A percentile compares a stretch with the other conserved stretches of the same genome.
Conservation (phyloP, 53 echinoderm and acorn worm species). For the Holothuria leucospilota region DNA sequence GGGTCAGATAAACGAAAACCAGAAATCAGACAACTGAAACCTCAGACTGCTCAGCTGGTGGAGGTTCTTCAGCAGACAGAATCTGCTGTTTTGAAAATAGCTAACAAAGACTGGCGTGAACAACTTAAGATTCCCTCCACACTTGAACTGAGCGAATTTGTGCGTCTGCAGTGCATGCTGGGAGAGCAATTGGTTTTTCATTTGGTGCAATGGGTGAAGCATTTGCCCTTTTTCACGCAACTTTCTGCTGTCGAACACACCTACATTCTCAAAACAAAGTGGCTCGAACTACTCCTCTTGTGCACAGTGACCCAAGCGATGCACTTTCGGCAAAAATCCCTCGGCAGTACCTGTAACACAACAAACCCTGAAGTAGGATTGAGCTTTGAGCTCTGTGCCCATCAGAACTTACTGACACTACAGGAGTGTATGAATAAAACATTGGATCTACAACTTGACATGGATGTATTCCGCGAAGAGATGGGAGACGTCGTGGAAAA, state of each 20-base stretch:
- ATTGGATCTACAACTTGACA: constrained; percentile 93
- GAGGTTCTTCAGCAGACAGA: constrained; percentile 99
- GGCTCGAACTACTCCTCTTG: constrained; percentile 93
- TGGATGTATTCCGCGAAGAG: constrained; percentile 97
- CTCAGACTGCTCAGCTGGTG: constrained; percentile 96
- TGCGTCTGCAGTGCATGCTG: constrained; percentile 81
- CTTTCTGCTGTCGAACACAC: constrained; percentile 95
- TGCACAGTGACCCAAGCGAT: constrained; percentile 93
- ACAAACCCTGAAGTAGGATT: constrained; percentile 66
- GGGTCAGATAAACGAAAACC: constrained; percentile 20
- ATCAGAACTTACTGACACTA: constrained; percentile 87
- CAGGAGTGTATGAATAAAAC: constrained; percentile 99
- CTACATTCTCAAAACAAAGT: constrained; percentile 95
- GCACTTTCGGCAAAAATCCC: constrained; percentile 86
- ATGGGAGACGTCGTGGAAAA: constrained; percentile 99
- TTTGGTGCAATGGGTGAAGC: constrained; percentile 98
- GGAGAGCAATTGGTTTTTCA: constrained; percentile 96
- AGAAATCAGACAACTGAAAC: constrained; percentile 80
- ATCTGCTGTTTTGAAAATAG: constrained; percentile 88
- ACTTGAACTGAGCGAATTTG: constrained; percentile 81
- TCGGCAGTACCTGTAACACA: constrained; percentile 19
- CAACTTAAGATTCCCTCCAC: constrained; percentile 60
- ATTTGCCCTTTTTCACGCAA: constrained; percentile 97
- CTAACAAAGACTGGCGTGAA: constrained; percentile 56
- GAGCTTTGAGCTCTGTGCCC: constrained; percentile 96